Conservation (phyloP, 2,113 vertebrate species). For the Dinomys branickii region DNA sequence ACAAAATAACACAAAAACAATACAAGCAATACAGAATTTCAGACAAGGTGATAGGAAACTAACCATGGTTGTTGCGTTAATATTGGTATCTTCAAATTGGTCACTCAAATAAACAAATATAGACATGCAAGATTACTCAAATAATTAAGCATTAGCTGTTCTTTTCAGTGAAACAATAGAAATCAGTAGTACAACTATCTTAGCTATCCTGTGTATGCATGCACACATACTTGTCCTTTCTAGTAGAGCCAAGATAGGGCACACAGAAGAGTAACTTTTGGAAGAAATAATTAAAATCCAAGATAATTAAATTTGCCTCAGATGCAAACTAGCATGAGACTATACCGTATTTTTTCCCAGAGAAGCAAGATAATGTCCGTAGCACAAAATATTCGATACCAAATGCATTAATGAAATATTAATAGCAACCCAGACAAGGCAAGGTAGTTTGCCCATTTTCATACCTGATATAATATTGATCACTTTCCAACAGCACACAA, state of each 20-base stretch:
- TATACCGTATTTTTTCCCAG: neutral
- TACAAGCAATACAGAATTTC: too few relatives aligned
- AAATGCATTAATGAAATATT: conserved; percentile 4
- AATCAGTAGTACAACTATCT: too few relatives aligned
- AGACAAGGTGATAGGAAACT: too few relatives aligned
- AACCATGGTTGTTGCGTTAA: too few relatives aligned
- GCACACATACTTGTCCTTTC: too few relatives aligned
- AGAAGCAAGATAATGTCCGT: neutral
- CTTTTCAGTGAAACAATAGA: too few relatives aligned
- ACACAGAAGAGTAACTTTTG: neutral
- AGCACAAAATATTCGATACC: neutral
- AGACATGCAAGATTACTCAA: too few relatives aligned
- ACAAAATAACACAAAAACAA: too few relatives aligned
- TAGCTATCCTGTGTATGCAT: too few relatives aligned
- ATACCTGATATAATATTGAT: neutral
- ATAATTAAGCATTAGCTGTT: too few relatives aligned
- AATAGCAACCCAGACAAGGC: neutral
- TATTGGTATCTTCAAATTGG: too few relatives aligned
- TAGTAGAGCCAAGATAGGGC: neutral
- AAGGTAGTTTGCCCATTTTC: neutral
- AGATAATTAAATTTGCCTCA: neutral
- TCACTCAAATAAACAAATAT: too few relatives aligned
- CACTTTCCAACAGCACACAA: neutral
- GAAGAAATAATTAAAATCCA: conserved; percentile 26
- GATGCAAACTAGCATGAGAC: neutral